Evolutionary conservation across 2,888 invertebrate species (phyloP).

Genomic region (Nomada ruficornis): DNA sequence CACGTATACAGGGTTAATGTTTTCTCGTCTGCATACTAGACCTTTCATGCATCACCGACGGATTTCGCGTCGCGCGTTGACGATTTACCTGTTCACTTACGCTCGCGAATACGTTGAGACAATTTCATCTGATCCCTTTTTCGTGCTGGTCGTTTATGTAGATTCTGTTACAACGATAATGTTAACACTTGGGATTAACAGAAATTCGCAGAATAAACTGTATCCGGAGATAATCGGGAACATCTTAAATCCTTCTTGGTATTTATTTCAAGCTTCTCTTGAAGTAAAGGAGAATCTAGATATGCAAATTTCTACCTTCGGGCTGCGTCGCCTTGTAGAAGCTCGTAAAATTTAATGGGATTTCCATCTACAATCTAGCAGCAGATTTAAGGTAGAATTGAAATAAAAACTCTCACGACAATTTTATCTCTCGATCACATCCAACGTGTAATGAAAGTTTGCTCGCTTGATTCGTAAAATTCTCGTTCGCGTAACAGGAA

Average conservation of each 20-base stretch:
- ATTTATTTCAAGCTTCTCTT: not conserved
- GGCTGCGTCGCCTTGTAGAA: not conserved
- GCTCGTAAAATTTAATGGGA: slow-evolving; percentile 7
- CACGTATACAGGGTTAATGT: slow-evolving; percentile 76
- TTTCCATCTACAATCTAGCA: no score
- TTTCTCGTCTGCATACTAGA: slow-evolving; percentile 62
- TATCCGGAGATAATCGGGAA: not conserved
- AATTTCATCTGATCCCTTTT: not conserved
- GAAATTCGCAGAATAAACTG: not conserved
- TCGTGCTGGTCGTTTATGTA: not conserved
- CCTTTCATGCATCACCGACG: slow-evolving; percentile 56
- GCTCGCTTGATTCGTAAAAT: not conserved
- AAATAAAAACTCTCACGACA: not conserved
- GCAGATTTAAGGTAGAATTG: not conserved
- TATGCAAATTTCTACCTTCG: slow-evolving; percentile 11
- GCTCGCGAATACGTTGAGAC: slow-evolving; percentile 1
- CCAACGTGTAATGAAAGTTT: slow-evolving; percentile 4
- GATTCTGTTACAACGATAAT: no score
- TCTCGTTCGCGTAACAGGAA: not conserved
- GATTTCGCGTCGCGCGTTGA: slow-evolving; percentile 61
- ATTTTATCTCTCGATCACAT: slow-evolving; percentile 10
- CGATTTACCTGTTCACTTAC: slow-evolving; percentile 62
- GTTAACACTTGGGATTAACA: no score
- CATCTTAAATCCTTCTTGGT: not conserved
- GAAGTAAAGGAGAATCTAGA: not conserved